A percentile compares a stretch with the other conserved stretches of the same genome.
These are phyloP conservation scores for Papilio xuthus DNA, from an alignment of 1,140 invertebrate genomes.

Conservation along the genomic window DNA sequence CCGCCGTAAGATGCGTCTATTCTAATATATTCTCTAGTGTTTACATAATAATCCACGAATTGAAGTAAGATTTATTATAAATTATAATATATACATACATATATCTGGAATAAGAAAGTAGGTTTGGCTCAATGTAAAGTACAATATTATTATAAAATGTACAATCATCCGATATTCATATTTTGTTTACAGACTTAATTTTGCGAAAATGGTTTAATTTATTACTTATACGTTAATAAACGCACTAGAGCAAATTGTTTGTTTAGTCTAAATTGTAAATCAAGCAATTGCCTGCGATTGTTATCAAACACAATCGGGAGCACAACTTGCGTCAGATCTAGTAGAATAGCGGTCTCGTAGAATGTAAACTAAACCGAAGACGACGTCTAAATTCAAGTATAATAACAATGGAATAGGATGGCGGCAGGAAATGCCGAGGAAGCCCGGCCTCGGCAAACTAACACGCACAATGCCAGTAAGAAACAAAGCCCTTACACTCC, in stretches of 20 bases:
- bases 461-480: conserved; percentile 65
- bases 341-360: not conserved
- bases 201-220: too few species aligned
- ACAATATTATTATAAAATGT: too few species aligned
- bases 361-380: conserved; percentile 51
- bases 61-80: not conserved
- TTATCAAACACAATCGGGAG: conserved; percentile 29
- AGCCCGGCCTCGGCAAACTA: conserved; percentile 56
- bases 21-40: conserved; percentile 25
- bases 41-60: not conserved
- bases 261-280: not conserved
- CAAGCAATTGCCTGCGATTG: not conserved
- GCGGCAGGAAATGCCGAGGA: conserved; percentile 68
- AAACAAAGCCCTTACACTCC: conserved; percentile 54
- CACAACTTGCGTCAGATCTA: conserved; percentile 28
- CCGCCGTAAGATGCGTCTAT: conserved; percentile 43
- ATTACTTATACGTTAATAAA: not conserved
- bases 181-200: not conserved
- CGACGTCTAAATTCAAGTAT: conserved; percentile 45
- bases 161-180: not conserved
- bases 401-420: conserved; percentile 59
- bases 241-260: not conserved
- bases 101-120: too few species aligned
- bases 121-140: too few species aligned
- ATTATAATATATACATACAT: too few species aligned